Base-by-base conservation (phyloP, 2,113 vertebrate genomes). In the Atherinomorus stipes region DNA sequence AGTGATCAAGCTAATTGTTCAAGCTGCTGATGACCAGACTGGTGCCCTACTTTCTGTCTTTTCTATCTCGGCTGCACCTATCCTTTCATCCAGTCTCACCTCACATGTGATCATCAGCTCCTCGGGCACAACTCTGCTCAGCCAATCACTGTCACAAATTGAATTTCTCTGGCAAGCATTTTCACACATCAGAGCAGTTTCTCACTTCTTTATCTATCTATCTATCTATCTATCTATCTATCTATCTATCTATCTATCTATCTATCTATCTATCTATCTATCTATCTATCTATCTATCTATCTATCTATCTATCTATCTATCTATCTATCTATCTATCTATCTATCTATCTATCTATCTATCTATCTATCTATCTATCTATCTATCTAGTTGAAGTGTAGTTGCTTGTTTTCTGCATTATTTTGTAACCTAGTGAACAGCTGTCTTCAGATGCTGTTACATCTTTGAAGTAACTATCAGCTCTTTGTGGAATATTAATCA, bases 61-160 rank as follows among this genome's bases (percentile, higher is more conserved):
- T 54, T 21, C 21, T 37, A 8, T 40, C 38, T 60, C 12, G 2
- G 23, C 38, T 16, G 47, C 60, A 59, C 10, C 50, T 23, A 69
- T n/a, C n/a, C n/a, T n/a, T n/a, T n/a, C n/a, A n/a, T n/a, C n/a
- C n/a, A n/a, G n/a, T n/a, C n/a, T n/a, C n/a, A n/a, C n/a, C n/a
- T 75, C 74, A 66, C 66, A 71, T 53, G 26, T 63, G 64, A 56
- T 74, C 61, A 72, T 82, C 71, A 61, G 58, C 56, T 81, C 78
- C 68, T 50, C 16, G 0, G 79, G 65, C 49, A 45, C 53, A 76
- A 53, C 60, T 79, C 62, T 49, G 25, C 40, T 16, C 49, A 65
- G 71, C 81, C 71, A 82, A 78, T 85, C 66, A 71, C 74, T 16
- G 9, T 62, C 44, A 40, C 42, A 80, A 85, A 83, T 66, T 66